Percentiles rank a stretch among this genome's conserved stretches.
These are phyloP conservation scores for Aporophyla nigra DNA, from an alignment of 2,888 invertebrate genomes.

Conservation along the genomic window DNA sequence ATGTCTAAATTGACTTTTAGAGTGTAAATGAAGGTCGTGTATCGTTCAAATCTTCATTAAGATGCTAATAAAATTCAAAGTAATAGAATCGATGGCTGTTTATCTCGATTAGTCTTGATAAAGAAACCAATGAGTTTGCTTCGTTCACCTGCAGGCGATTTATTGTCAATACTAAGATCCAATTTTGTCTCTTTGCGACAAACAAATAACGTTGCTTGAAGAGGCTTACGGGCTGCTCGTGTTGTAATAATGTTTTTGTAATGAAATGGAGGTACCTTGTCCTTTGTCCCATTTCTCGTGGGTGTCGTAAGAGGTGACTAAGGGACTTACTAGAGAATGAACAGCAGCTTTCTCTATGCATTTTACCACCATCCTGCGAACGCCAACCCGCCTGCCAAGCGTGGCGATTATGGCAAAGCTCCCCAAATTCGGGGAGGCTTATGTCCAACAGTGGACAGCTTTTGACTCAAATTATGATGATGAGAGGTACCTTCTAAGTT, in stretches of 20 bases:
- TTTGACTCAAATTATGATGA: too few relatives aligned
- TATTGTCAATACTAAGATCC: conserved; percentile 62
- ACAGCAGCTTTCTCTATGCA: too few relatives aligned
- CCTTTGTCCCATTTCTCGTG: too few relatives aligned
- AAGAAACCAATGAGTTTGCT: conserved; percentile 46
- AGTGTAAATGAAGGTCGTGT: conserved; percentile 25
- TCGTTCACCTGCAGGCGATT: conserved; percentile 66
- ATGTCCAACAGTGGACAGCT: too few relatives aligned
- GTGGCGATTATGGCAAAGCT: too few relatives aligned
- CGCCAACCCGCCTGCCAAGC: too few relatives aligned
- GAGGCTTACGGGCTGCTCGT: background rate
- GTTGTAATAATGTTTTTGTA: background rate
- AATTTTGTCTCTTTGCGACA: conserved; percentile 35
- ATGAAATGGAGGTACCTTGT: background rate
- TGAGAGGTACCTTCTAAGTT: too few relatives aligned
- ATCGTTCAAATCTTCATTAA: conserved; percentile 55
- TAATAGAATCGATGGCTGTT: conserved; percentile 41
- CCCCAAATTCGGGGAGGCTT: too few relatives aligned
- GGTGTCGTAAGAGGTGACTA: too few relatives aligned
- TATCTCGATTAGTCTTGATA: conserved; percentile 64
- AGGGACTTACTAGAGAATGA: too few relatives aligned
- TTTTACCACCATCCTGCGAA: too few relatives aligned
- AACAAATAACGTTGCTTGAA: conserved; percentile 9
- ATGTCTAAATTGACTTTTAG: background rate
- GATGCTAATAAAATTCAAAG: conserved; percentile 43